phyloP scores from a whole-genome alignment of 2,797 vertebrate species.

The Syndactyla subalaris region DNA sequence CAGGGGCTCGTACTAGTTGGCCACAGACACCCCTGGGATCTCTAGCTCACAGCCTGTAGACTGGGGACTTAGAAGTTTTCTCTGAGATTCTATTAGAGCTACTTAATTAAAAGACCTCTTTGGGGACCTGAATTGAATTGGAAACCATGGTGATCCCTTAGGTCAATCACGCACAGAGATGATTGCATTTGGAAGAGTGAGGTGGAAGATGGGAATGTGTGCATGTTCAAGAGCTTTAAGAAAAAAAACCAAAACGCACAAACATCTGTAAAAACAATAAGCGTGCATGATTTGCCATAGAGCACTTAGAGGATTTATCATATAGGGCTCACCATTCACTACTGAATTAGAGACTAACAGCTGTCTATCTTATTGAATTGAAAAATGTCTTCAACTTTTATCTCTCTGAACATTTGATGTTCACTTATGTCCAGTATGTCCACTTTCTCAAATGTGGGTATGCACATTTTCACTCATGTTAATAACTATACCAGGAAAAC shows the following conservation, averaged over 20 bases:
- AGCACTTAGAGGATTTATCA: neutral
- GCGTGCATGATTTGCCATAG: neutral
- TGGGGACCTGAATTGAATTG: conserved; percentile 52
- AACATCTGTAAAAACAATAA: neutral
- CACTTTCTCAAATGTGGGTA: neutral
- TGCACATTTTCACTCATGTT: neutral
- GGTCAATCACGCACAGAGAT: conserved; percentile 18
- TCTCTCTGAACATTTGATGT: neutral
- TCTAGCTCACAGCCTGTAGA: neutral
- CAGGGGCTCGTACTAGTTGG: neutral
- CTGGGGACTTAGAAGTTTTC: conserved; percentile 8
- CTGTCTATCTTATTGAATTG: neutral
- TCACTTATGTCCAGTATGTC: neutral
- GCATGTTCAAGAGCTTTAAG: neutral
- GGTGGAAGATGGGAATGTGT: neutral
- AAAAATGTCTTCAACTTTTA: neutral
- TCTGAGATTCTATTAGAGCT: conserved; percentile 37
- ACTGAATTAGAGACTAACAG: neutral
- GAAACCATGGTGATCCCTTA: conserved; percentile 46
- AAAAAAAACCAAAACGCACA: fast-evolving
- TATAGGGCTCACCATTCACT: neutral
- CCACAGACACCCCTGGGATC: neutral
- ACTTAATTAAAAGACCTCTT: conserved; percentile 62
- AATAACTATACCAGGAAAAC: neutral
- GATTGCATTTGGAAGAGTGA: conserved; percentile 24